Percentiles rank a stretch among this genome's conserved stretches.
phyloP scores from a whole-genome alignment of 2,888 invertebrate genomes.

The Diachrysia chrysitis region DNA sequence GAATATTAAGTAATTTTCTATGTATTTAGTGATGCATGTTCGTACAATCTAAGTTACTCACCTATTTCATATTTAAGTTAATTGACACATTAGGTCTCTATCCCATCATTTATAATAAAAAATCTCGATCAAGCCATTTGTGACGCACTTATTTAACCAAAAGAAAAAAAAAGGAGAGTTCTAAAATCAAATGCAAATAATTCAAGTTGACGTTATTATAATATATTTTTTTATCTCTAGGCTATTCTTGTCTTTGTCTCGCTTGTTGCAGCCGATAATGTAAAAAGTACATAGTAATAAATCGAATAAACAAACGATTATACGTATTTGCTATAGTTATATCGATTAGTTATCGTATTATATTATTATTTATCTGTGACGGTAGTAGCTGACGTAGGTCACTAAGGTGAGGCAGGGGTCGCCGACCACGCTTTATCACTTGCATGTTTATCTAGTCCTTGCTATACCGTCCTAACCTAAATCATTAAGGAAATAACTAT shows the following conservation, averaged over 20 bases:
- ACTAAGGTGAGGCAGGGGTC: slow-evolving; percentile 23
- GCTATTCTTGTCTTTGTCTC: no score
- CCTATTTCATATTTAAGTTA: background rate
- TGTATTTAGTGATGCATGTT: background rate
- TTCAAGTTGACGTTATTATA: background rate
- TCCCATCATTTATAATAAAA: no score
- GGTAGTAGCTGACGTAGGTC: slow-evolving; percentile 26
- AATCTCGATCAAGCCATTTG: no score
- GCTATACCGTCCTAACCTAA: slow-evolving; percentile 9
- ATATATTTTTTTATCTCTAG: no score
- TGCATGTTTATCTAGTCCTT: slow-evolving; percentile 19
- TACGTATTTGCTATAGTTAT: slow-evolving; percentile 4
- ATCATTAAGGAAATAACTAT: background rate
- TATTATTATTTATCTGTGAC: slow-evolving; percentile 33
- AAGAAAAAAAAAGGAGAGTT: background rate
- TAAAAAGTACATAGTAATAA: no score
- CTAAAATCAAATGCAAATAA: background rate
- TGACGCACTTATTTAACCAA: no score
- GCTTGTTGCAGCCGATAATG: no score
- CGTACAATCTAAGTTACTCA: background rate
- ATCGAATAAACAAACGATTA: no score
- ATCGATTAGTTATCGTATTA: slow-evolving; percentile 27
- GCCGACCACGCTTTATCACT: slow-evolving; percentile 29
- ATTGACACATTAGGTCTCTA: background rate
- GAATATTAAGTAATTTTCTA: background rate